phyloP scores from a whole-genome alignment of 2,113 vertebrate genomes.

The Pseudolaguvia tuberculata region DNA sequence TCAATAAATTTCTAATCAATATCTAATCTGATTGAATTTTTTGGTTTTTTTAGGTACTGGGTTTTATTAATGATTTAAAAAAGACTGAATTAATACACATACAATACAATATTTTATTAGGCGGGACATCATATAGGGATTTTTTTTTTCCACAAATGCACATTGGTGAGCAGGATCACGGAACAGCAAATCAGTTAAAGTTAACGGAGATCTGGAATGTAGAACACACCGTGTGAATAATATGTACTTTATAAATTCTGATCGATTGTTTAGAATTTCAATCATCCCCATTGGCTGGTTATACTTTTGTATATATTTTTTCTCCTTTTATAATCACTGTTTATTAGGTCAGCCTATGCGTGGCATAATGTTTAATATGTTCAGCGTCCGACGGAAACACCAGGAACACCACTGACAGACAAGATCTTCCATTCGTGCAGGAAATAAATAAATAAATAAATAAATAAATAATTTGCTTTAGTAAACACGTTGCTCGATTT shows the following conservation, averaged over 20 bases:
- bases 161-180: constrained; percentile 77
- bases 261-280: constrained; percentile 59
- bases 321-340: constrained; percentile 61
- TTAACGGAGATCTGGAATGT: constrained; percentile 74
- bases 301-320: constrained; percentile 52
- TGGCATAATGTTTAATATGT: constrained; percentile 73
- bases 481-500: constrained; percentile 85
- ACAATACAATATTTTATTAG: constrained; percentile 80
- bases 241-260: constrained; percentile 71
- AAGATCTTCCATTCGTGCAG: constrained; percentile 82
- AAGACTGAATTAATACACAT: constrained; percentile 65
- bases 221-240: constrained; percentile 75
- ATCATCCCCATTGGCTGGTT: constrained; percentile 61
- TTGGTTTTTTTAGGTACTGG: not conserved
- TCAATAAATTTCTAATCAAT: constrained; percentile 4
- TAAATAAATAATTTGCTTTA: constrained; percentile 70
- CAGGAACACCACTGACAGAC: constrained; percentile 78
- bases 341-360: constrained; percentile 64
- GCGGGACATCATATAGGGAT: constrained; percentile 72
- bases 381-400: constrained; percentile 80
- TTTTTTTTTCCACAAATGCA: constrained; percentile 75
- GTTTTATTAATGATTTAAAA: constrained; percentile 34
- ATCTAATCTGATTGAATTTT: no score
- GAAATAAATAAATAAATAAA: constrained; percentile 61
- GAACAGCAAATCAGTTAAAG: constrained; percentile 79